These are phyloP conservation scores for Lottia scabra DNA, from an alignment of 2,888 invertebrate genomes.

Conservation along the genomic window DNA sequence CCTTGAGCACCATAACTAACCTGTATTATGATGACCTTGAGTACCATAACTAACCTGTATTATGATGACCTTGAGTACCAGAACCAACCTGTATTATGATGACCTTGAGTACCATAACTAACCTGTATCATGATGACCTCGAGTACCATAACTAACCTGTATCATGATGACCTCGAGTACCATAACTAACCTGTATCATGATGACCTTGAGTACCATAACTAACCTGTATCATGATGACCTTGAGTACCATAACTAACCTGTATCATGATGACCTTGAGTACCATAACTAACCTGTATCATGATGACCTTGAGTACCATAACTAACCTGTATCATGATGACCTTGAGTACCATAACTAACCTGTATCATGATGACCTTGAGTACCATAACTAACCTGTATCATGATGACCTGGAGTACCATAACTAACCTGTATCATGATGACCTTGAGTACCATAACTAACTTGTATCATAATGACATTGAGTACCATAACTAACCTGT, in stretches of 20 bases:
- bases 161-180: neutral
- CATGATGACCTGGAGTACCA: neutral
- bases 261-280: neutral
- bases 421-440: no score
- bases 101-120: neutral
- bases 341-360: neutral
- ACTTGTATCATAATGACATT: neutral
- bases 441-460: neutral
- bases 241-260: no score
- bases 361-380: neutral
- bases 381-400: no score
- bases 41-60: no score
- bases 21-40: neutral
- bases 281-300: no score
- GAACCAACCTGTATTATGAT: no score
- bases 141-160: no score
- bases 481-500: no score
- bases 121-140: neutral
- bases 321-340: no score
- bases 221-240: no score
- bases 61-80: neutral
- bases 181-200: no score
- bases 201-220: neutral
- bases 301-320: neutral
- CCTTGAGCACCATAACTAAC: neutral